A percentile compares a stretch with the other conserved stretches of the same genome.
phyloP scores from a whole-genome alignment of 1,140 invertebrate species.

The Oscheius sp. region DNA sequence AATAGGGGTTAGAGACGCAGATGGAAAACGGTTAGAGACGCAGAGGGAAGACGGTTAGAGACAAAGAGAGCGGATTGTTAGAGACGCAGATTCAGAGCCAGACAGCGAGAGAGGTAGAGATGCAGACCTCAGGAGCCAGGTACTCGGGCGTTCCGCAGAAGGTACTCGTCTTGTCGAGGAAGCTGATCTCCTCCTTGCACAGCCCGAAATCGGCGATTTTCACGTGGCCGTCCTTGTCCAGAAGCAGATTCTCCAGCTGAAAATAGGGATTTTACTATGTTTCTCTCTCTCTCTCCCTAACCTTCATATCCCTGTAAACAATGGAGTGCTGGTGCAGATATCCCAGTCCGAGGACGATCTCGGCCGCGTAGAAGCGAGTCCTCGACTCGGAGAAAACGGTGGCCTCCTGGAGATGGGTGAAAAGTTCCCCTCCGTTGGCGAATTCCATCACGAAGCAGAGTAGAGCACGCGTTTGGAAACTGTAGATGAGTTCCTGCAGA shows the following conservation, averaged over 20 bases:
- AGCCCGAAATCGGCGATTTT: slow-evolving; percentile 92
- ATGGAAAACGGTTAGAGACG: no score
- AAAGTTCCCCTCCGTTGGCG: slow-evolving; percentile 98
- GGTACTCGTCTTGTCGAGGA: slow-evolving; percentile 92
- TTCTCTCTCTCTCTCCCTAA: slow-evolving; percentile 3
- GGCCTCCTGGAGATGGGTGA: slow-evolving; percentile 83
- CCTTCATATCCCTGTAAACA: slow-evolving; percentile 92
- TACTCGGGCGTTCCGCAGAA: slow-evolving; percentile 99
- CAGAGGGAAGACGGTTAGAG: no score
- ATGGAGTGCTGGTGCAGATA: slow-evolving; percentile 90
- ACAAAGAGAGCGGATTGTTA: no score
- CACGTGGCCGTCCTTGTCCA: slow-evolving; percentile 97
- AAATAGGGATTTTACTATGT: slow-evolving; percentile 27
- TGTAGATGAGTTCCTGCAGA: slow-evolving; percentile 76
- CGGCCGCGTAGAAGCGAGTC: slow-evolving; percentile 94
- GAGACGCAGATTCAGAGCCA: no score
- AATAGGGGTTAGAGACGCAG: not conserved
- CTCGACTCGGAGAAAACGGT: slow-evolving; percentile 81
- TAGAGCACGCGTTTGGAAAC: slow-evolving; percentile 95
- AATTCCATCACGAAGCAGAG: slow-evolving; percentile 99
- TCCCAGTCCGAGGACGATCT: slow-evolving; percentile 92
- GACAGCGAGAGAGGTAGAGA: no score
- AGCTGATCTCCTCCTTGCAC: slow-evolving; percentile 96
- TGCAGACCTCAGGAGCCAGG: slow-evolving; percentile 84
- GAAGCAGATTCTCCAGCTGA: slow-evolving; percentile 88